Percentiles rank a stretch among this genome's conserved stretches.
These are phyloP conservation scores for Leptopilina myrica DNA, from an alignment of 2,888 invertebrate species.

Conservation along the genomic window DNA sequence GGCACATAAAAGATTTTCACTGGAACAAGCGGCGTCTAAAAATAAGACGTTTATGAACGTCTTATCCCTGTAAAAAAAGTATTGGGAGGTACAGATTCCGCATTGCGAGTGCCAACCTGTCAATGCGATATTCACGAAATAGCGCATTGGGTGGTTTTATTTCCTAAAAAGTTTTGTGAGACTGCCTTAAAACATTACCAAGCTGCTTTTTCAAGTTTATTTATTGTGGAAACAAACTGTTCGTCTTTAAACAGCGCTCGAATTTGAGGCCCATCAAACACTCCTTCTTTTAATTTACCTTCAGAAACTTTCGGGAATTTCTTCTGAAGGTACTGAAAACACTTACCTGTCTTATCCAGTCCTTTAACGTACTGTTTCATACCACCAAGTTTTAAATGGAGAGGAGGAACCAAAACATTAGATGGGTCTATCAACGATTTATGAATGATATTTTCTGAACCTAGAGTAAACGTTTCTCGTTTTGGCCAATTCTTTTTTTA, in stretches of 20 bases:
- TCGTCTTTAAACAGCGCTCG: constrained; percentile 50
- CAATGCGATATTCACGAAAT: too few relatives aligned
- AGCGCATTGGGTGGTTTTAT: too few relatives aligned
- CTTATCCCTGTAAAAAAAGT: too few relatives aligned
- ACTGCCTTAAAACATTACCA: constrained; percentile 45
- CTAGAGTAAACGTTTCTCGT: too few relatives aligned
- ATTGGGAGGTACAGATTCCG: too few relatives aligned
- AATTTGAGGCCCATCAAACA: constrained; percentile 50
- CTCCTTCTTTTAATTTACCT: constrained; percentile 45
- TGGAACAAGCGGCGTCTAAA: too few relatives aligned
- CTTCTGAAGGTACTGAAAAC: constrained; percentile 18
- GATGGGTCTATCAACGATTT: constrained; percentile 43
- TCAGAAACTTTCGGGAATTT: constrained; percentile 49
- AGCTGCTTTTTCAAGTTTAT: constrained; percentile 45
- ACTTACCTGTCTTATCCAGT: constrained; percentile 46
- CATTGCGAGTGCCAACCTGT: too few relatives aligned
- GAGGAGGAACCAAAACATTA: constrained; percentile 49
- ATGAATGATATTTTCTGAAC: too few relatives aligned
- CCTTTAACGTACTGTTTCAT: constrained; percentile 60
- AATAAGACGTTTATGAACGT: too few relatives aligned
- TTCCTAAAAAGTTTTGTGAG: constrained; percentile 47
- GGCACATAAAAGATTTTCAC: too few relatives aligned
- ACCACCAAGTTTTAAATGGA: constrained; percentile 59
- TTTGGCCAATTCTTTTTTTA: too few relatives aligned
- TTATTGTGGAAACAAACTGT: constrained; percentile 46